Conservation (phyloP, 2,797 vertebrate species). For the Alauda arvensis region DNA sequence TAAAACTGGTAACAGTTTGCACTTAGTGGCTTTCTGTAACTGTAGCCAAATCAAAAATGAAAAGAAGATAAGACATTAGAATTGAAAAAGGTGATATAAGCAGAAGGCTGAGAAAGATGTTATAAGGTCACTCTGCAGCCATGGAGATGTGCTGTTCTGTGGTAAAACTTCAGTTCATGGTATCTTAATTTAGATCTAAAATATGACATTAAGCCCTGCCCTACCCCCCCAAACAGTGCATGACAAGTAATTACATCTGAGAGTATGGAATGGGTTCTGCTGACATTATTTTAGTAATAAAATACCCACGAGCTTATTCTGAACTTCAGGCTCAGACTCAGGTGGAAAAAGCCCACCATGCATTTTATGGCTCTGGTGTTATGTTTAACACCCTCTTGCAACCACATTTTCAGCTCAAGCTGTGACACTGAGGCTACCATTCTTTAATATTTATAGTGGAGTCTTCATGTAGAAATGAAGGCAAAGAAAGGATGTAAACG, state of each 20-base stretch:
- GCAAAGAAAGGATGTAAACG: not conserved
- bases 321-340: not conserved
- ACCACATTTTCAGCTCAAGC: not conserved
- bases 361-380: not conserved
- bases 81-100: not conserved
- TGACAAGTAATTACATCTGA: not conserved
- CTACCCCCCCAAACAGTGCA: rapidly evolving
- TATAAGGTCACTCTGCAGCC: not conserved
- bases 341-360: not conserved
- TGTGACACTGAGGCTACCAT: not conserved
- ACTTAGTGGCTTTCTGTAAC: not conserved
- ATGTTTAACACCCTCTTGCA: not conserved
- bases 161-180: not conserved
- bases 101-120: not conserved
- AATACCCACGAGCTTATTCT: not conserved
- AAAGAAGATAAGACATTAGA: not conserved
- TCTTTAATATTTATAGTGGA: not conserved
- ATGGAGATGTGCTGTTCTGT: not conserved
- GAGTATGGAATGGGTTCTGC: not conserved
- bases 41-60: not conserved
- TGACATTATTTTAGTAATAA: not conserved
- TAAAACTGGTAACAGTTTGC: not conserved
- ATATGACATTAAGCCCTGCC: rapidly evolving
- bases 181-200: not conserved
- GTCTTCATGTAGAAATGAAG: not conserved